phyloP scores from a whole-genome alignment of 2,797 vertebrate genomes.

The Chanos chanos region DNA sequence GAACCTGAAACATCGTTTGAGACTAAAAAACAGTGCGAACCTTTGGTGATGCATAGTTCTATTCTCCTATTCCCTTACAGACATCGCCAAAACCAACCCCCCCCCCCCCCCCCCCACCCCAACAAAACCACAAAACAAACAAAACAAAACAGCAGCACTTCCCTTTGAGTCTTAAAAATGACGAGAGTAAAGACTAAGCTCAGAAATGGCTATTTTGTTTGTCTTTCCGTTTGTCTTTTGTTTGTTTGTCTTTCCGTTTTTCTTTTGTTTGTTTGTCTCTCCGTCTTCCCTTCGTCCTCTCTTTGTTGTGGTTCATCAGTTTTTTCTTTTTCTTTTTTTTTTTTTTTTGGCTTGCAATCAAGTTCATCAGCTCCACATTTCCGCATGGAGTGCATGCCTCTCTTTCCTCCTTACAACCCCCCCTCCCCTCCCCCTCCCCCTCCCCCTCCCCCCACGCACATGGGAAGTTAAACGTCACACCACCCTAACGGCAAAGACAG shows the following conservation, averaged over 20 bases:
- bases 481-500: no score
- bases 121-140: not conserved
- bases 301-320: constrained; percentile 49
- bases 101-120: no score
- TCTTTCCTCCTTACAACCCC: not conserved
- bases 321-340: not conserved
- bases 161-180: constrained; percentile 40
- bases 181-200: constrained; percentile 47
- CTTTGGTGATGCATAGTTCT: constrained; percentile 81
- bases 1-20: constrained; percentile 20
- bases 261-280: not conserved
- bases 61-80: constrained; percentile 44
- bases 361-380: not conserved
- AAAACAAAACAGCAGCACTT: constrained; percentile 14
- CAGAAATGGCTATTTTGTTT: constrained; percentile 58
- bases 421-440: not conserved
- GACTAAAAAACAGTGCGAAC: constrained; percentile 60
- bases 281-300: constrained; percentile 12
- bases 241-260: constrained; percentile 46
- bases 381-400: not conserved
- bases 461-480: no score
- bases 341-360: constrained; percentile 54
- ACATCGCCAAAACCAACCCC: constrained; percentile 5
- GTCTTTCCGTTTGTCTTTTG: constrained; percentile 8
- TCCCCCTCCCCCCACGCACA: constrained; percentile 1